Conservation (phyloP, 2,113 vertebrate genomes). For the Microtus richardsoni region DNA sequence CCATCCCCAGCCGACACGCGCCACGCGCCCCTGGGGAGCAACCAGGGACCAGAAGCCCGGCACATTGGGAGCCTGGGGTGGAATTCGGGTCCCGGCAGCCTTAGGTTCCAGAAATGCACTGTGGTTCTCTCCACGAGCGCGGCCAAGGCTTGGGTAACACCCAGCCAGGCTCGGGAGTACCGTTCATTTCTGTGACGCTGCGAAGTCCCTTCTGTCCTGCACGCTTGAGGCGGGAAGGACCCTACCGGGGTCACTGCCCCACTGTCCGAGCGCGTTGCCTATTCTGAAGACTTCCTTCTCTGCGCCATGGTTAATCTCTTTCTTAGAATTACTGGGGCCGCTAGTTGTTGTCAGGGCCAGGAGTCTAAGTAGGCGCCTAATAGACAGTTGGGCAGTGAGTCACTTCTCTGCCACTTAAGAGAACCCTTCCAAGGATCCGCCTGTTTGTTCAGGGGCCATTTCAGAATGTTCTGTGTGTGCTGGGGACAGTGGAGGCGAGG, state of each 20-base stretch:
- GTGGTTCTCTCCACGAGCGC: not conserved
- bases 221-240: not conserved
- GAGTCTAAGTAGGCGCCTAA: not conserved
- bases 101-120: not conserved
- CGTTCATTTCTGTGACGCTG: not conserved
- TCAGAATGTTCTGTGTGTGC: not conserved
- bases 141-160: not conserved
- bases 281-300: slow-evolving; percentile 32
- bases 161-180: not conserved
- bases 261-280: not conserved
- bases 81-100: not conserved
- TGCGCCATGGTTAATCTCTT: slow-evolving; percentile 32
- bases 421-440: not conserved
- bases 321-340: slow-evolving; percentile 49
- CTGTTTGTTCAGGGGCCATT: not conserved
- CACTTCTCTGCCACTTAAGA: not conserved
- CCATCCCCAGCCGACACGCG: not conserved
- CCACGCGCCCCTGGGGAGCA: not conserved
- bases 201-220: not conserved
- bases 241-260: not conserved
- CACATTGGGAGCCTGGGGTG: not conserved
- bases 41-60: not conserved
- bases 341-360: not conserved
- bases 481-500: not conserved
- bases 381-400: not conserved